phyloP scores from a whole-genome alignment of 2,797 vertebrate genomes.

The Spondyliosoma cantharus region DNA sequence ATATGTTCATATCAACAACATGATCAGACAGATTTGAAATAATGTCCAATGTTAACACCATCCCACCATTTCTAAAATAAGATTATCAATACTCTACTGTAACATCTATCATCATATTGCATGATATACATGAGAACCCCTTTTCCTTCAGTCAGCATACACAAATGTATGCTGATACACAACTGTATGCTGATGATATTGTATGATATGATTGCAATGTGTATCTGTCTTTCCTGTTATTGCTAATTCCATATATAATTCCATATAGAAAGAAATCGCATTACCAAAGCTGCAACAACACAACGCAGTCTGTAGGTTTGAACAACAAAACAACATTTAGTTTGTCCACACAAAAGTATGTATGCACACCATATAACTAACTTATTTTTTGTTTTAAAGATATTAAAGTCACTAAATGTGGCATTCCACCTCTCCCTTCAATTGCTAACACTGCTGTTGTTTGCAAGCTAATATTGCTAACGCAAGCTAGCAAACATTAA shows the following conservation, averaged over 20 bases:
- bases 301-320: background rate
- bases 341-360: background rate
- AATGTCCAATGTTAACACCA: background rate
- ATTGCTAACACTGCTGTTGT: too few relatives aligned
- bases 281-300: background rate
- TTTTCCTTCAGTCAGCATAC: background rate
- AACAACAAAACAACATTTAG: background rate
- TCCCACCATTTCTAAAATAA: background rate
- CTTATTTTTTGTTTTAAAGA: too few relatives aligned
- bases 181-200: slow-evolving; percentile 8
- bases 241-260: background rate
- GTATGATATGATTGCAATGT: background rate
- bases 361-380: background rate
- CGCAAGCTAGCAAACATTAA: too few relatives aligned
- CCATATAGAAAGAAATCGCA: background rate
- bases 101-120: background rate
- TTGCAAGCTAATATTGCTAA: too few relatives aligned
- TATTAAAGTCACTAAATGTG: too few relatives aligned
- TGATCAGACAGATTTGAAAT: background rate
- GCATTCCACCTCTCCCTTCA: too few relatives aligned
- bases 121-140: background rate
- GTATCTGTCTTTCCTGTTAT: background rate
- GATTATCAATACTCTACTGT: background rate
- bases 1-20: background rate
- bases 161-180: slow-evolving; percentile 8